Base-by-base conservation (phyloP, 2,888 invertebrate genomes). In the Xylota sylvarum region DNA sequence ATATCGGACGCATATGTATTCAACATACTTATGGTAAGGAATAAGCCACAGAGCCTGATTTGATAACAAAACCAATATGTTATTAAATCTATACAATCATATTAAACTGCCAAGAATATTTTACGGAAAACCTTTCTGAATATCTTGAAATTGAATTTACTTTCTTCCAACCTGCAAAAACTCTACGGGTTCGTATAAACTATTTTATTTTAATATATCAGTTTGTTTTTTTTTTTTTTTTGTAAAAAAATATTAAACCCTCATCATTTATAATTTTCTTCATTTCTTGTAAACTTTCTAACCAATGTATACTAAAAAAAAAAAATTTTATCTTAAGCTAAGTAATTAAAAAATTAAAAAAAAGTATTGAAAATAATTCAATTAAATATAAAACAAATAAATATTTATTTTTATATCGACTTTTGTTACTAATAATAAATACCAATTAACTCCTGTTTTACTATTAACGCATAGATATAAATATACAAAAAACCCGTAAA, bases 321-420 rank as follows among this genome's bases (percentile, higher is more conserved):
- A 72, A 37, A 7, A 48, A 23, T 50, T 67, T 74, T 46, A 69
- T 19, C 23, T 50, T 60, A 73, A 52, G 50, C 60, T 40, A 55
- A 67, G 48, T 23, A 23, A 23, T 23, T 23, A 10, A 23, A 72
- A 37, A 73, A 50, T 60, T 37, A 50, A 52, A 55, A 62, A 70
- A 50, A 65, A n/a, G 43, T 76, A 64, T 70, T 85, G 52, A 74
- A 37, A 69, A 62, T 27, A 72, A 62, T 48, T 50, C 14, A 62
- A 60, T 4, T 32, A 17, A 72, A 67, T 40, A 72, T 58, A 46
- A 58, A 73, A 52, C 55, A 74, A 67, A 65, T 58, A 67, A 40
- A 72, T 56, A 85, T 81, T 85, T 85, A 85, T 85, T 85, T 85
- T 85, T 85, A 85, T 85, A 85, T 85, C 70, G 85, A 81, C 80